phyloP scores from a whole-genome alignment of 2,888 invertebrate genomes.

The Serripes groenlandicus region DNA sequence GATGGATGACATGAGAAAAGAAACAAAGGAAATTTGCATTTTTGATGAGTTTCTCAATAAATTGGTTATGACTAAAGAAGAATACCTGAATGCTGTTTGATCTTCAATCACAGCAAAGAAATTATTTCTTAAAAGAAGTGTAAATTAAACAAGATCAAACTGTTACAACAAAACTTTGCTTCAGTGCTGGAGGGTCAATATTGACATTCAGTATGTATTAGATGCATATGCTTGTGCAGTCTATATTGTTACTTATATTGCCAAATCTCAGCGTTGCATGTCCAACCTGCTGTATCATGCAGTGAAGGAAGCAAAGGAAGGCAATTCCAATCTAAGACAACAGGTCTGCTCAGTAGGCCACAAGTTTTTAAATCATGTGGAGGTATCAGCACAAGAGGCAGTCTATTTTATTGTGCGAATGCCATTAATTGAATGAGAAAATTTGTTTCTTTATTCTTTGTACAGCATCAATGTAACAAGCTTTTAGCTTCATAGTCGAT shows the following conservation, averaged over 20 bases:
- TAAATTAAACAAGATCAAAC: conserved; percentile 70
- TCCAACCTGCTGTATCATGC: too few species aligned
- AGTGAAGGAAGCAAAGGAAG: conserved; percentile 72
- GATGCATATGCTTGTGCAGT: conserved; percentile 82
- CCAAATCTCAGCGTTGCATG: conserved; percentile 51
- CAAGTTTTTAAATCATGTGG: conserved; percentile 52
- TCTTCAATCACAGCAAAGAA: neutral
- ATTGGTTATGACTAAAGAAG: too few species aligned
- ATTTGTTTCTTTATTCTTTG: too few species aligned
- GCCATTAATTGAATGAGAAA: too few species aligned
- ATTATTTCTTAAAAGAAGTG: conserved; percentile 59
- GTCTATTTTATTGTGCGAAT: conserved; percentile 66
- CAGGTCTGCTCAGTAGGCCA: conserved; percentile 42
- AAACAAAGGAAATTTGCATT: too few species aligned
- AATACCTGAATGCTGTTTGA: too few species aligned
- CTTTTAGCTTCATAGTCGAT: too few species aligned
- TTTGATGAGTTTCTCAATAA: too few species aligned
- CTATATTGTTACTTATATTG: conserved; percentile 74
- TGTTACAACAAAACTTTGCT: conserved; percentile 74
- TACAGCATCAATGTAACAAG: too few species aligned
- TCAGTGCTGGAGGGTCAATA: conserved; percentile 78
- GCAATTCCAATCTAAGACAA: conserved; percentile 67
- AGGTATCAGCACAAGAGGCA: conserved; percentile 76
- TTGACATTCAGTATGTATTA: conserved; percentile 83
- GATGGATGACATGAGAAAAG: too few species aligned